These are phyloP conservation scores for Calephelis virginiensis DNA, from an alignment of 1,140 invertebrate genomes.

Conservation along the genomic window DNA sequence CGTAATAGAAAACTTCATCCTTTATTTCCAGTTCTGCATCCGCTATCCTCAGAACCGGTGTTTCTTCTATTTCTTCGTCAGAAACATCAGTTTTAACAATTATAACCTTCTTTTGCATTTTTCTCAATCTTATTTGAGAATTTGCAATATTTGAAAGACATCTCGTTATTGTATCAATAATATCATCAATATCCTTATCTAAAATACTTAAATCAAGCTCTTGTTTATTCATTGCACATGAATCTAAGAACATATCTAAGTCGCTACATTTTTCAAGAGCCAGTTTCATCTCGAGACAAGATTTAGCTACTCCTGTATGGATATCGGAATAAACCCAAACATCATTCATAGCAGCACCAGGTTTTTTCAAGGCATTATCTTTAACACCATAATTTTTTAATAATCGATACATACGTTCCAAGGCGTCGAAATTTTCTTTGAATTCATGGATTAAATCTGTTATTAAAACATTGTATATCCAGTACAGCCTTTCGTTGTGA, in stretches of 20 bases:
- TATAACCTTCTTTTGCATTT: conserved; percentile 49
- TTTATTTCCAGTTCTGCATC: conserved; percentile 51
- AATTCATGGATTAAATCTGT: conserved; percentile 48
- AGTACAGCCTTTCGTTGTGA: conserved; percentile 66
- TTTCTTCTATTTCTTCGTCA: conserved; percentile 36
- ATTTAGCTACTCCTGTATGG: conserved; percentile 55
- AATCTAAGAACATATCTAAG: conserved; percentile 64
- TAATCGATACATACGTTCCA: conserved; percentile 66
- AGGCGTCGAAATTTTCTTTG: conserved; percentile 47
- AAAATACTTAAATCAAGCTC: conserved; percentile 51
- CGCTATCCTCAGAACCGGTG: conserved; percentile 50
- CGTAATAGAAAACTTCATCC: conserved; percentile 72
- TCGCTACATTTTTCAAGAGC: conserved; percentile 53
- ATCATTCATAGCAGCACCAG: conserved; percentile 44
- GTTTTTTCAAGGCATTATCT: conserved; percentile 44
- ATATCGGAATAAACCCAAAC: conserved; percentile 63
- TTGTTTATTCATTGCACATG: conserved; percentile 56
- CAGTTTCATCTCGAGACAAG: conserved; percentile 60
- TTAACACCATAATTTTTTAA: conserved; percentile 57
- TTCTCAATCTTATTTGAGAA: conserved; percentile 61
- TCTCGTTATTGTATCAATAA: conserved; percentile 57
- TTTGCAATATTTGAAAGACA: conserved; percentile 52
- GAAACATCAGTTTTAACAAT: conserved; percentile 22
- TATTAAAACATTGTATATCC: conserved; percentile 60
- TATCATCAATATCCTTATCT: conserved; percentile 59